Conservation (phyloP, 2,888 invertebrate species). For the Octonoba sinensis region DNA sequence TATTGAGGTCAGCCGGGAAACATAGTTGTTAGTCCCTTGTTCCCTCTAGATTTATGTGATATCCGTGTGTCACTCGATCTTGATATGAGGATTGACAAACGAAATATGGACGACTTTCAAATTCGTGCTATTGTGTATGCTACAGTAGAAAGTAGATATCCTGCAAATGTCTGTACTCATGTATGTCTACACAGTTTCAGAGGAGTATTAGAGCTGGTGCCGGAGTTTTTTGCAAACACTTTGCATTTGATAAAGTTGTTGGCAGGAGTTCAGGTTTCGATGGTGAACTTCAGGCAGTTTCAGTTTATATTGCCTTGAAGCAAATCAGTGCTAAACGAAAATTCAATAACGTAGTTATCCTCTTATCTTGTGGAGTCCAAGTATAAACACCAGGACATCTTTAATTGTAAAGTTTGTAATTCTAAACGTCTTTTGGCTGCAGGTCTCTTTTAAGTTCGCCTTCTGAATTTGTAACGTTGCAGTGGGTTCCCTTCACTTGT, state of each 20-base stretch:
- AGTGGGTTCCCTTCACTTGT: no score
- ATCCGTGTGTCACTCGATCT: neutral
- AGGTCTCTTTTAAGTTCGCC: neutral
- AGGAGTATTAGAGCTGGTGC: neutral
- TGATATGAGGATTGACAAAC: neutral
- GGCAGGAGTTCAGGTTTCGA: neutral
- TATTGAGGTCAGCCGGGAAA: neutral
- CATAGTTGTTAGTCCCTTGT: neutral
- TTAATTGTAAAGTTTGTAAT: slow-evolving; percentile 4
- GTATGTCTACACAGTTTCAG: neutral
- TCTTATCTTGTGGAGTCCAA: no score
- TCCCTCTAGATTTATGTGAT: neutral
- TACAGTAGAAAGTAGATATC: neutral
- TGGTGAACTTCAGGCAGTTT: neutral
- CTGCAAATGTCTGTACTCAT: no score
- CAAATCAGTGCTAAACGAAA: neutral
- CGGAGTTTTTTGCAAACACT: neutral
- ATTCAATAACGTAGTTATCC: neutral
- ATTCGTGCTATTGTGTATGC: neutral
- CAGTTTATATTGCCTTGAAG: neutral
- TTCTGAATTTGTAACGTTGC: neutral
- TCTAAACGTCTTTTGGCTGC: neutral
- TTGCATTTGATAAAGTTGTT: neutral
- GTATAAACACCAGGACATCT: neutral
- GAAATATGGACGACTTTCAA: neutral